Evolutionary conservation across 2,797 vertebrate species (phyloP).

Genomic region (Buphagus erythrorhynchus): DNA sequence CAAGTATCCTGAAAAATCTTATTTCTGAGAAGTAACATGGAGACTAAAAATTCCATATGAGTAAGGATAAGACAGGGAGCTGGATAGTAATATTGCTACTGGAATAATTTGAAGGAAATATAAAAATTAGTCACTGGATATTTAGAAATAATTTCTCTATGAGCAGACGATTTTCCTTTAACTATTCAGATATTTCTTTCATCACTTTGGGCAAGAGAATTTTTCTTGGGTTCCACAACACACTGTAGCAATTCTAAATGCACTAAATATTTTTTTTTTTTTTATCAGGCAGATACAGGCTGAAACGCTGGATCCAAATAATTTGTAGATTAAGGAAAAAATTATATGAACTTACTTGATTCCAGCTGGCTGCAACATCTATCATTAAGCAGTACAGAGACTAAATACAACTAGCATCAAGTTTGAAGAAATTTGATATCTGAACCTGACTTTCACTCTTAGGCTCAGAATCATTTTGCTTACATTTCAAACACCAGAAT

Average conservation of each 20-base stretch:
- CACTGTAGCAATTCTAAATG: not conserved
- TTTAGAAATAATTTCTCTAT: not conserved
- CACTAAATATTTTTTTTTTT: not conserved
- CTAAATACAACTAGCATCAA: not conserved
- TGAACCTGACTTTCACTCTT: not conserved
- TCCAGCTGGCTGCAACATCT: not conserved
- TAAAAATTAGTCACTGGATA: not conserved
- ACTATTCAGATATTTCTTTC: not conserved
- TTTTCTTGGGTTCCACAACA: not conserved
- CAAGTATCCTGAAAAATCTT: not conserved
- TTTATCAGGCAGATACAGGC: not conserved
- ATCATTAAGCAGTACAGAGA: not conserved
- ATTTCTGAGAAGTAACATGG: not conserved
- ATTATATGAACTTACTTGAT: not conserved
- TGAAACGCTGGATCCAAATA: not conserved
- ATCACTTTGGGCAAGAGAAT: not conserved
- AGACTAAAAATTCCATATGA: not conserved
- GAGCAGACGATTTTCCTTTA: not conserved
- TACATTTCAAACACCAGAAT: not conserved
- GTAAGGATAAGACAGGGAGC: not conserved
- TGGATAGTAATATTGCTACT: not conserved
- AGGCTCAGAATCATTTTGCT: not conserved
- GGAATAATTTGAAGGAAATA: not conserved
- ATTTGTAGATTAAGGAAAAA: not conserved
- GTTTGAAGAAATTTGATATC: not conserved